Evolutionary conservation across 2,888 invertebrate species (phyloP), one percentile per base, ranked within the genome.

Genomic region (Linnaemya vulpina): DNA sequence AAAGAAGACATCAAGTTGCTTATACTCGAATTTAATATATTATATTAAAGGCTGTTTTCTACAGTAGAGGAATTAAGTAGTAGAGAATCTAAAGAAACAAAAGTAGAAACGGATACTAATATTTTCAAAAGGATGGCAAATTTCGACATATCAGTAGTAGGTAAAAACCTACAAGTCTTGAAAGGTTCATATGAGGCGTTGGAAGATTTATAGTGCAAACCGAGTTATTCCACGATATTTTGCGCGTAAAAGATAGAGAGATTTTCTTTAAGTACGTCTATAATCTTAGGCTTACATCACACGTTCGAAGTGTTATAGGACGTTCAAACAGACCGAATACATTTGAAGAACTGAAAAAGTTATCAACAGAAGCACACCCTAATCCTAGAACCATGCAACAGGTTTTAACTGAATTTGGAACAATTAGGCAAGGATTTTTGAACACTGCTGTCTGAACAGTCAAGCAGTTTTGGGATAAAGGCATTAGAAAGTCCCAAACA

Each of bases 211-310:
- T 67, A 10, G n/a, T n/a, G 0, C 65, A 67, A 25, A 17, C n/a
- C 0, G 67, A 67, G 17, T 10, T 67, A n/a, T 7, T 51, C 10
- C 38, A 70, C 15, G 53, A 70, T 9, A 10, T 70, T 17, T 30
- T 68, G 7, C n/a, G 22, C 11, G 11, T 0, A 15, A 40, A 53
- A 55, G 70, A 70, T 22, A 70, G 22, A 8, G 38, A 38, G 10
- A 15, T 55, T 7, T 55, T 25, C n/a, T n/a, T 71, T n/a, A 71
- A 71, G 10, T 68, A 68, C 35, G 51, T 71, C 1, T 71, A 68
- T 22, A 38, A 70, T 20, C 55, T 70, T 13, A 53, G 55, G 20
- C 7, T 70, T 11, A 30, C 53, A 13, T 1, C 68, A 8, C 11
- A 53, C 7, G 53, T 70, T 20, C 11, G 68, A 2, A 70, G 53